Percentiles rank a stretch among this genome's conserved stretches.
phyloP scores from a whole-genome alignment of 1,140 invertebrate genomes.

The Platyscapa corneri region DNA sequence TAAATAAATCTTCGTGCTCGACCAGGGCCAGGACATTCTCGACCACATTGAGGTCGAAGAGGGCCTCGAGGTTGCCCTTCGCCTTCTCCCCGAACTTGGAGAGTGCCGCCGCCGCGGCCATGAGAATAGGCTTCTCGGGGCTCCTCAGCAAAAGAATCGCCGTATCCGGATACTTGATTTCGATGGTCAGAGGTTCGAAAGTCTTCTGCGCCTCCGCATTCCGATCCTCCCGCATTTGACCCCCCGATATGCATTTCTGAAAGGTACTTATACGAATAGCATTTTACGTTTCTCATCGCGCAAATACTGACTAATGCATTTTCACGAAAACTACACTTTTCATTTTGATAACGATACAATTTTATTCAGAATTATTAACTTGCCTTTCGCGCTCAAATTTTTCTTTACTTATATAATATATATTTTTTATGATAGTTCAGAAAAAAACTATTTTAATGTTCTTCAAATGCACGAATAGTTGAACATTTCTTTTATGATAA shows the following conservation, averaged over 20 bases:
- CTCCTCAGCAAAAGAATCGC: slow-evolving; percentile 64
- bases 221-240: slow-evolving; percentile 25
- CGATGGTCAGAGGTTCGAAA: slow-evolving; percentile 59
- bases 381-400: too few species aligned
- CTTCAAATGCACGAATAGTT: too few species aligned
- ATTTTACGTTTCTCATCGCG: background rate
- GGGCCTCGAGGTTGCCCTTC: slow-evolving; percentile 56
- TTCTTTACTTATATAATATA: too few species aligned
- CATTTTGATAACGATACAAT: background rate
- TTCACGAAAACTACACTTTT: background rate
- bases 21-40: slow-evolving; percentile 61
- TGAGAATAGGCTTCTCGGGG: slow-evolving; percentile 60
- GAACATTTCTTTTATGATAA: too few species aligned
- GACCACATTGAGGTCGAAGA: slow-evolving; percentile 64
- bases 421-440: too few species aligned
- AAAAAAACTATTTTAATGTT: too few species aligned
- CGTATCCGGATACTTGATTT: slow-evolving; percentile 61
- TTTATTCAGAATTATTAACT: too few species aligned
- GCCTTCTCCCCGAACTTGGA: slow-evolving; percentile 63
- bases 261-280: background rate
- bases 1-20: slow-evolving; percentile 64
- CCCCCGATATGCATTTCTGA: slow-evolving; percentile 19
- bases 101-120: slow-evolving; percentile 61
- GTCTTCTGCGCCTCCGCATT: background rate
- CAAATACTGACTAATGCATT: background rate